These are phyloP conservation scores for Luperina nickerlii DNA, from an alignment of 2,888 invertebrate genomes.

Conservation along the genomic window DNA sequence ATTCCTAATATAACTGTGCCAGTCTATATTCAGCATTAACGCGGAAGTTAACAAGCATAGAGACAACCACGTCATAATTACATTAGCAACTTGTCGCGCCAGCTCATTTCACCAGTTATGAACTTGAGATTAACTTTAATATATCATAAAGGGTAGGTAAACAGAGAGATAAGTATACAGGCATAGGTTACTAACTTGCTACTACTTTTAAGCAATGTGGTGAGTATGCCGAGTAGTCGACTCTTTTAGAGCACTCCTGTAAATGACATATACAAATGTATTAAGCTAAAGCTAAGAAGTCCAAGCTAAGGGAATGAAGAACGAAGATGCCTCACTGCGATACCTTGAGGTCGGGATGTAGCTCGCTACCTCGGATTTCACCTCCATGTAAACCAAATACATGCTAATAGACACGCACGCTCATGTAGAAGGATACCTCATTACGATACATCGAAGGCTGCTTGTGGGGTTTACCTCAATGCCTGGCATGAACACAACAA, in stretches of 20 bases:
- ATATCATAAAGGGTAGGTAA: conserved; percentile 12
- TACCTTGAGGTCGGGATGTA: too few species aligned
- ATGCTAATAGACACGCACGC: too few species aligned
- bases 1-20: conserved; percentile 15
- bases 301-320: too few species aligned
- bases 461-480: too few species aligned
- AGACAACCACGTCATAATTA: conserved; percentile 37
- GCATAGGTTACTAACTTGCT: neutral
- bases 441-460: too few species aligned
- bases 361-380: too few species aligned
- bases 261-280: neutral
- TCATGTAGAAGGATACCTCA: too few species aligned
- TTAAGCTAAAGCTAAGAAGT: neutral
- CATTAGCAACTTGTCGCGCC: conserved; percentile 27
- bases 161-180: neutral
- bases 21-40: conserved; percentile 35
- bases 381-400: too few species aligned
- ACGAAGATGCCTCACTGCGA: too few species aligned
- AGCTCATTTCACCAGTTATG: conserved; percentile 27
- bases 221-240: neutral
- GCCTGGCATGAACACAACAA: too few species aligned
- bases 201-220: neutral
- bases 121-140: conserved; percentile 41
- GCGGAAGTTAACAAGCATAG: conserved; percentile 33
- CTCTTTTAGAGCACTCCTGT: neutral